phyloP scores from a whole-genome alignment of 1,140 invertebrate species.

The Theocolax elegans region DNA sequence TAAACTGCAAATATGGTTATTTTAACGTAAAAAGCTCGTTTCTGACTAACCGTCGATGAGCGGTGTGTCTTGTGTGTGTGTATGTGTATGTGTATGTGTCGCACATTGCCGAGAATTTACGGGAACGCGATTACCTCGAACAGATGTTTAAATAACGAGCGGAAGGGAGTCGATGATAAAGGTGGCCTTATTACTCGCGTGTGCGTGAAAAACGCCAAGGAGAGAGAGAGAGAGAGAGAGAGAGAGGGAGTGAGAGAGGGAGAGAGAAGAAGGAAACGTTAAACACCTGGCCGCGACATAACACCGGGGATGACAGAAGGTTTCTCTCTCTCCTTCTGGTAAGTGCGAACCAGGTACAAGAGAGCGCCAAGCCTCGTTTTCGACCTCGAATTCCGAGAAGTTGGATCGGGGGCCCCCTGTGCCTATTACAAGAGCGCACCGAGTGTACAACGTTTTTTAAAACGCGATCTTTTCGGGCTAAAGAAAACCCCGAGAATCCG shows the following conservation, averaged over 20 bases:
- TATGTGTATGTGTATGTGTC: too few species aligned
- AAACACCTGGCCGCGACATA: constrained; percentile 13
- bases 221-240: constrained; percentile 3
- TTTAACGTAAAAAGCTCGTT: too few species aligned
- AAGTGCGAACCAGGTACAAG: too few species aligned
- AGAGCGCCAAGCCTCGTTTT: not conserved
- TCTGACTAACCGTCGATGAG: too few species aligned
- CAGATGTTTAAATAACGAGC: constrained; percentile 34
- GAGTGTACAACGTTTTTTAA: constrained; percentile 12
- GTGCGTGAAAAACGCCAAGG: not conserved
- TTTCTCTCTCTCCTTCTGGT: not conserved
- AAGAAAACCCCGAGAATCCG: too few species aligned
- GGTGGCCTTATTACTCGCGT: constrained; percentile 5
- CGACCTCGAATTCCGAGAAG: constrained; percentile 7
- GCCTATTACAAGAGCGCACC: not conserved
- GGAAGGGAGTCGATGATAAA: constrained; percentile 2
- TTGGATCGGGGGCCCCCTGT: not conserved
- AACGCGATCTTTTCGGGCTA: too few species aligned
- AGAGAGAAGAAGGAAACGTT: not conserved
- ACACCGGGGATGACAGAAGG: constrained; percentile 17
- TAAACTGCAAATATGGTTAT: too few species aligned
- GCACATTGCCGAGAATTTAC: constrained; percentile 30
- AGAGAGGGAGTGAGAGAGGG: not conserved
- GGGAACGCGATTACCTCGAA: constrained; percentile 23
- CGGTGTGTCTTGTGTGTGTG: too few species aligned